Conservation (phyloP, 2,888 invertebrate genomes). For the Pheosia tremula region DNA sequence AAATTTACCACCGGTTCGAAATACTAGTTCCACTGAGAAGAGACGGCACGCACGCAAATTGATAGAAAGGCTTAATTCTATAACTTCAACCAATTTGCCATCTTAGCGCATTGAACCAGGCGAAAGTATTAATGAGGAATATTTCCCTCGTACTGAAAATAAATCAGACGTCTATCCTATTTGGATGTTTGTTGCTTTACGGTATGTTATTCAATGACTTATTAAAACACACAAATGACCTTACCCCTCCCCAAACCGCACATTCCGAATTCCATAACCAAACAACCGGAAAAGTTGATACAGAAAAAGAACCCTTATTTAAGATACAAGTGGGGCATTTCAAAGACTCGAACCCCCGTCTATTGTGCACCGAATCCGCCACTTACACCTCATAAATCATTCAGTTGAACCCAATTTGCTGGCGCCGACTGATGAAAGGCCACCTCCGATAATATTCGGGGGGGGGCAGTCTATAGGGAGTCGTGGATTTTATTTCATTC, state of each 20-base stretch:
- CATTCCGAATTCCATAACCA: not conserved
- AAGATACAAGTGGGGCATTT: conserved; percentile 45
- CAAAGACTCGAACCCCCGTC: conserved; percentile 31
- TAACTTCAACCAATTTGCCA: too few relatives aligned
- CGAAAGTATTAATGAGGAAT: too few relatives aligned
- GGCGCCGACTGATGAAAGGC: conserved; percentile 60
- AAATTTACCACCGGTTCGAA: too few relatives aligned
- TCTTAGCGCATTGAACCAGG: too few relatives aligned
- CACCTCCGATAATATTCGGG: conserved; percentile 49
- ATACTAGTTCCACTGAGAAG: too few relatives aligned
- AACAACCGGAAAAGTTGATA: conserved; percentile 7
- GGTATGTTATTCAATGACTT: too few relatives aligned
- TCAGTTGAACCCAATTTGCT: conserved; percentile 62
- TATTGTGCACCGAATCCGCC: conserved; percentile 43
- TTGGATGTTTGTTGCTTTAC: too few relatives aligned
- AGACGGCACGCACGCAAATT: too few relatives aligned
- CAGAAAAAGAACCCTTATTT: conserved; percentile 25
- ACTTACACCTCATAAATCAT: conserved; percentile 63
- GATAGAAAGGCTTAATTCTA: too few relatives aligned
- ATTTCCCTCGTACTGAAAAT: too few relatives aligned
- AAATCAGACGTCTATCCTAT: too few relatives aligned
- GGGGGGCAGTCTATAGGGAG: conserved; percentile 40
- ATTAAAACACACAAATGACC: too few relatives aligned
- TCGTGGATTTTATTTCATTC: conserved; percentile 46
- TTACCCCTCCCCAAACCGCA: not conserved